Conservation (phyloP, 2,113 vertebrate genomes). For the Platycercus adscitus region DNA sequence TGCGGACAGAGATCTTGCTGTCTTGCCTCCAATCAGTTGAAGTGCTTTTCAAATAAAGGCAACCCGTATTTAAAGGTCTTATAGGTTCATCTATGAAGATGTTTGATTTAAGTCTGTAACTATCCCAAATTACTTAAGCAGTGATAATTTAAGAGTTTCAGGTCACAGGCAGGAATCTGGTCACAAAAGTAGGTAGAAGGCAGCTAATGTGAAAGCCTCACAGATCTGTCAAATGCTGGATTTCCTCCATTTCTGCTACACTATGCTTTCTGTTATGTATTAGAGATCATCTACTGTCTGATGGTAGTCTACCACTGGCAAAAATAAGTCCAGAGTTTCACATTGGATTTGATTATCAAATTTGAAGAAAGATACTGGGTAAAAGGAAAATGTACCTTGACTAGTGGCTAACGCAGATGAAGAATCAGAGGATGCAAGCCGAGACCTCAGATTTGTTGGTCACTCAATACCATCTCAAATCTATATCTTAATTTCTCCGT, state of each 20-base stretch:
- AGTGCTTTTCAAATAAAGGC: background rate
- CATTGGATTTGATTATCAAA: background rate
- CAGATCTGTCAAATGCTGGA: background rate
- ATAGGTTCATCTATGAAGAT: background rate
- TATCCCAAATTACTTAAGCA: background rate
- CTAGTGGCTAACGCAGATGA: background rate
- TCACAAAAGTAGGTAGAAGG: background rate
- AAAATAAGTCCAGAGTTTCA: background rate
- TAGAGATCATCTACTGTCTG: background rate
- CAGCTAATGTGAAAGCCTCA: background rate
- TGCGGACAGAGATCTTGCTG: background rate
- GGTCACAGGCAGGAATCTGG: background rate
- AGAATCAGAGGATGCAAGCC: background rate
- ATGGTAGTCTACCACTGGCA: background rate
- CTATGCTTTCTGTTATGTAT: background rate
- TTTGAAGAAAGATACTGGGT: background rate
- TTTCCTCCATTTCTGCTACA: background rate
- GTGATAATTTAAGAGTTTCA: background rate
- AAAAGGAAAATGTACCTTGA: background rate
- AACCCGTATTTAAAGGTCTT: background rate
- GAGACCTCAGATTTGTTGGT: background rate
- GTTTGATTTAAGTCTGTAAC: background rate
- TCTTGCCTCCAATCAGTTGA: background rate
- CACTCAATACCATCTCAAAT: background rate
- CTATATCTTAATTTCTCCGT: background rate